Evolutionary conservation across 2,113 vertebrate species (phyloP), one percentile per base, ranked within the genome.

Genomic region (Myiagra hebetior): DNA sequence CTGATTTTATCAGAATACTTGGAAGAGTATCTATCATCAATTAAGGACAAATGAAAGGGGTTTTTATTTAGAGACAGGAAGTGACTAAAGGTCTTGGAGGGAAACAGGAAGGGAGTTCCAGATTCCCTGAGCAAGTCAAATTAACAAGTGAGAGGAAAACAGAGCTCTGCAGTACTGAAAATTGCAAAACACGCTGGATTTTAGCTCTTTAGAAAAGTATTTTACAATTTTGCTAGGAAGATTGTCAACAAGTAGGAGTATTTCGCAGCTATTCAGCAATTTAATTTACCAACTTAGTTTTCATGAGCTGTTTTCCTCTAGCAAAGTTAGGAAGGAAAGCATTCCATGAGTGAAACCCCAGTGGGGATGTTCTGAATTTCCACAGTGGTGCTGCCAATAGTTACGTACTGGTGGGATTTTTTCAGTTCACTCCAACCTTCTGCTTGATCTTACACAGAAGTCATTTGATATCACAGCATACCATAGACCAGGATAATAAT

Each of bases 41-140:
- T 75, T 80, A 77, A 82, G 89, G 55, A 83, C 42, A 87, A 94
- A 95, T 89, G 74, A 91, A 95, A 95, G 72, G 72, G 21, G 7
- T 3, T 37, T 92, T 78, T 80, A 91, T 97, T 91, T 94, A 91
- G 81, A 90, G 89, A 84, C 57, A 79, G 96, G 91, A 96, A 96
- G 92, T 92, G 93, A 97, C 80, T 95, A 87, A 93, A 81, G 83
- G 89, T 95, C 87, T 95, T 94, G 80, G 49, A 93, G 75, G 87
- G 84, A 95, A 85, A 89, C 85, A 95, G 91, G 96, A 96, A 96
- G 85, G 91, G 87, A 95, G 85, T 91, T 93, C 77, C 97, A 91
- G 79, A 77, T 85, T 79, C 86, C 76, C 89, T 55, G 30, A 60
- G 60, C 86, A 65, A 87, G 72, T 46, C 81, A 77, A 93, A 50